Base-by-base conservation (phyloP, 2,888 invertebrate species). In the Euspilapteryx auroguttella region DNA sequence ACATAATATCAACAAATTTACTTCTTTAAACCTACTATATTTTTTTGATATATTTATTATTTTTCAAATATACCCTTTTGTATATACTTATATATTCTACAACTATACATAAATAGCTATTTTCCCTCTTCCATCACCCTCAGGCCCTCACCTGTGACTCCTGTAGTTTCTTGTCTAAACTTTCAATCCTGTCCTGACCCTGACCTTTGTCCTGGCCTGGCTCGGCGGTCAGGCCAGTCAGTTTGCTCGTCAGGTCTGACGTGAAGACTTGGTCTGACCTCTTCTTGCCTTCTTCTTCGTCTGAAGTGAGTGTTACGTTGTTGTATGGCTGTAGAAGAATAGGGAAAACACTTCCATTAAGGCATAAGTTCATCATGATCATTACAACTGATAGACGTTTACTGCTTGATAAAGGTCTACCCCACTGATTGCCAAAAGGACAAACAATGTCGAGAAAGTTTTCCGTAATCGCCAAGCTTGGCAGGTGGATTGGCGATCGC, bases 241-340 rank as follows among this genome's bases (percentile, higher is more conserved):
- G 55, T 43, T 83, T 82, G 32, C 71, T 65, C 9, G 76, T 79
- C 22, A 83, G 57, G 38, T 79, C 78, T 34, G 76, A 69, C 14
- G 78, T 77, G 46, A 81, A 79, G 9, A 37, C 39, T 29, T 50
- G 42, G 23, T 47, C 37, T 35, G 81, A 45, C 34, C 57, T 84
- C 71, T 61, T 86, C 66, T 62, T 79, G 64, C 54, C 79, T 78
- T 89, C 88, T 45, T 87, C 89, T 54, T 91, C 90, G 47, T 89
- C 89, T 5, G 88, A 88, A 21, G 85, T 85, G 27, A 84, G 78
- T 34, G 85, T 86, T 27, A 80, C 79, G 46, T 83, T 82, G 6
- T 86, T 86, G 57, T 85, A 86, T 3, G 85, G 85, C 78, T 80
- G 59, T 15, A 69, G 69, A 30, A 21, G 9, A 17, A 30, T 31